These are phyloP conservation scores for Trematocara stigmaticum DNA, from an alignment of 2,113 vertebrate genomes.

Conservation along the genomic window DNA sequence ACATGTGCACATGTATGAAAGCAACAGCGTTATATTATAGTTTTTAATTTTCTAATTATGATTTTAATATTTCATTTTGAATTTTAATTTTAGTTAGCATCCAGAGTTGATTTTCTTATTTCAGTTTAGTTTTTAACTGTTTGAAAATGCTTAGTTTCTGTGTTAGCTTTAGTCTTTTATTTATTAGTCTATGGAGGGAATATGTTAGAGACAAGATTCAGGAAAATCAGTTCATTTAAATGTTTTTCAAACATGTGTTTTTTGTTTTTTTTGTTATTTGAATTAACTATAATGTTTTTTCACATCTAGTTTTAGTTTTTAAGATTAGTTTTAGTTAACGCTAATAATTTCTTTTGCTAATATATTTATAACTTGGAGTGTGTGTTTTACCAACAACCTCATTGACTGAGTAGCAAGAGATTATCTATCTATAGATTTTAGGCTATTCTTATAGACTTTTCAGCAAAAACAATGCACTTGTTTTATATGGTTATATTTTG, in stretches of 20 bases:
- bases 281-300: background rate
- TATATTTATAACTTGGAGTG: no score
- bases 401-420: background rate
- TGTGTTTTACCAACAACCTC: background rate
- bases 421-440: background rate
- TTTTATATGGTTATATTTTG: background rate
- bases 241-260: background rate
- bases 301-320: background rate
- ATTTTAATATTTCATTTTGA: background rate
- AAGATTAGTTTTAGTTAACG: background rate
- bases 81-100: background rate
- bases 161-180: background rate
- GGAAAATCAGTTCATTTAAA: background rate
- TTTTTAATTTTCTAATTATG: background rate
- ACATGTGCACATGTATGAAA: background rate
- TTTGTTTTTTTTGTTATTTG: background rate
- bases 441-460: background rate
- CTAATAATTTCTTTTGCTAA: background rate
- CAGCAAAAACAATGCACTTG: background rate
- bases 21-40: background rate
- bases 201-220: background rate
- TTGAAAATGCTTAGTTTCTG: background rate
- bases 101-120: background rate
- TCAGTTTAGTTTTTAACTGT: background rate
- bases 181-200: background rate